Base-by-base conservation (phyloP, 2,797 vertebrate species). In the Neopelma chrysocephalum region DNA sequence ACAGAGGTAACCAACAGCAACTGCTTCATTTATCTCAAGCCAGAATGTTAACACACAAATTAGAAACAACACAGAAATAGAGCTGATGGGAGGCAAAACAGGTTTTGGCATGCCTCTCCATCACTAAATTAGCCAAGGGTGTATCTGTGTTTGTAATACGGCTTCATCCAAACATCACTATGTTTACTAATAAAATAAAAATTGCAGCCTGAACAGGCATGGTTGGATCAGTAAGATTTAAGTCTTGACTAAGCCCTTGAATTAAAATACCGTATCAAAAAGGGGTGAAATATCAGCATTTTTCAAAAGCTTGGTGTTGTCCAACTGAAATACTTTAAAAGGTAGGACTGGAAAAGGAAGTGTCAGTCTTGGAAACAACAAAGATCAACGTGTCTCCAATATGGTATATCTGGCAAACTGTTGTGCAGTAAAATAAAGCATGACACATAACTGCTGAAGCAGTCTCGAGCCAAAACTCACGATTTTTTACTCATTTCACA, bases 311-410 rank as follows among this genome's bases (percentile, higher is more conserved):
- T 72, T 2, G 1, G 32, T 71, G 81, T 58, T 94, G 87, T 94
- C 90, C 93, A 89, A 87, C 31, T 78, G 51, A 68, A 94, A 81
- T 31, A 92, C 36, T 77, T 86, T 73, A 62, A 82, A 89, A 92
- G 38, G 71, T 58, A 76, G 62, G 72, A 89, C 92, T 95, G 94
- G 75, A 93, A 97, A 94, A 94, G 95, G 92, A 95, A 87, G 96
- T 81, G 89, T 82, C 95, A 89, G 89, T 92, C 94, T 94, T 95
- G 88, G 83, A 93, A 91, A 81, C 12, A 3, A 93, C 84, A 68
- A 72, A 87, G 90, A 96, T 89, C 92, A 94, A 78, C 6, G 23
- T 1, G 34, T 66, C 84, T 93, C 56, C 95, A 96, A 87, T 94
- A 93, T 76, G 84, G 79, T 83, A 3, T 85, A 94, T 78, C 83